Evolutionary conservation across 1,140 invertebrate species (phyloP), one percentile per base, ranked within the genome.

Genomic region (Eumaeus atala): DNA sequence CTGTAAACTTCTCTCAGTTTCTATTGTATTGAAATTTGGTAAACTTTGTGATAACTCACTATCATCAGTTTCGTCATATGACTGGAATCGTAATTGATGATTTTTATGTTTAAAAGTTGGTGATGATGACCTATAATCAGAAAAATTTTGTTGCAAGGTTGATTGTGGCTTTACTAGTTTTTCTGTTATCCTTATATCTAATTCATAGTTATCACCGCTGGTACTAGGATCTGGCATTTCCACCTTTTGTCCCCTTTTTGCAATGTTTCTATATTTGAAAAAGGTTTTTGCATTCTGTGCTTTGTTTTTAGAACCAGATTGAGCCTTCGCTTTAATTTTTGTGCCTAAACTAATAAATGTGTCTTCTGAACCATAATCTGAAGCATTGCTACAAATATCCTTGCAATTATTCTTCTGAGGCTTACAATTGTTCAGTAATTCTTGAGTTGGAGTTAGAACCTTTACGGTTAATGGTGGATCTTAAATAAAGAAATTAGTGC

Each of bases 311-410:
- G 70, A 59, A 8, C 71, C 61, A 9, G 63, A 61, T 64, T 88
- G 87, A 14, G 87, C 84, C 71, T 76, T 87, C 12, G 75, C 81
- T 76, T 88, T 88, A 16, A 87, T 88, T 67, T 88, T 88, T n/a
- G 82, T 86, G 42, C 87, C 87, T 64, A 87, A 65, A 67, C 87
- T 88, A 16, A 84, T 84, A 54, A 77, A 88, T 5, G 87, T 88
- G 49, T 88, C 87, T 68, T 85, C 84, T 17, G 87, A 88, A 12
- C 87, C 79, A 56, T 82, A 83, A 56, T 88, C 87, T 42, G 85
- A 88, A 21, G 74, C 79, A 67, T 87, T 88, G 53, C 86, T 87
- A 58, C 75, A 82, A 54, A 77, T 62, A 17, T 83, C 81, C 62
- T 72, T 70, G 44, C 76, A 72, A 18, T 59, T 52, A 10, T 48